Percentiles rank a stretch among this genome's conserved stretches.
Conservation (phyloP, 2,113 vertebrate species). For the Budorcas taxicolor region DNA sequence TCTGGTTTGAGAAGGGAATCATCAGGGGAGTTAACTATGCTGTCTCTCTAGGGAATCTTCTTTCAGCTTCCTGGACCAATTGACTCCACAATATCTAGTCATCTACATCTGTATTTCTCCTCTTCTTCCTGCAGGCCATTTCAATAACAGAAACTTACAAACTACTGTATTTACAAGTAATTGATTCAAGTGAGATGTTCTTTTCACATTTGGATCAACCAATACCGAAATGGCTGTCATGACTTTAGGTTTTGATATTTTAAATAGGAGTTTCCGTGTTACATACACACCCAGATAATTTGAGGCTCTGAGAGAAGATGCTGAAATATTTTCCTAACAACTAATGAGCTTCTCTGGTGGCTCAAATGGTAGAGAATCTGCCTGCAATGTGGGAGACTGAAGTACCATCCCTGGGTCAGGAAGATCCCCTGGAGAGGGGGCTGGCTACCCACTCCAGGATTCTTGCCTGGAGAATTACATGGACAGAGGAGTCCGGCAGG, state of each 20-base stretch:
- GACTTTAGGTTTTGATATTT: background rate
- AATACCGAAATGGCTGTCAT: background rate
- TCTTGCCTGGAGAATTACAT: background rate
- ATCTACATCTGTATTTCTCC: background rate
- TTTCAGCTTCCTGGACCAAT: background rate
- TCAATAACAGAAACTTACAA: background rate
- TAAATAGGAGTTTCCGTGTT: background rate
- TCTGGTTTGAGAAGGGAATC: background rate
- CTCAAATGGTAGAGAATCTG: background rate
- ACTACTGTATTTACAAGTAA: background rate
- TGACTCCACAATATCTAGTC: background rate
- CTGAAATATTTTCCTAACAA: constrained; percentile 66
- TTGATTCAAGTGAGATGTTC: background rate
- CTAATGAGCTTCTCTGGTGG: background rate
- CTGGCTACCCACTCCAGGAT: background rate
- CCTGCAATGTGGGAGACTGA: background rate
- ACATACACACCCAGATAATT: constrained; percentile 65
- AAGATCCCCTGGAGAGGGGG: background rate
- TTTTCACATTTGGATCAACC: background rate
- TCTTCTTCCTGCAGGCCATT: background rate
- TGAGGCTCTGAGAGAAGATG: constrained; percentile 54
- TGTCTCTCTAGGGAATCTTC: background rate
- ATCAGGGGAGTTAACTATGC: background rate
- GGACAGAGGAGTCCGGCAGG: background rate
- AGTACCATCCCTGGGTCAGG: background rate